phyloP scores from a whole-genome alignment of 2,113 vertebrate species.

The Sterrhoptilus dennistouni region DNA sequence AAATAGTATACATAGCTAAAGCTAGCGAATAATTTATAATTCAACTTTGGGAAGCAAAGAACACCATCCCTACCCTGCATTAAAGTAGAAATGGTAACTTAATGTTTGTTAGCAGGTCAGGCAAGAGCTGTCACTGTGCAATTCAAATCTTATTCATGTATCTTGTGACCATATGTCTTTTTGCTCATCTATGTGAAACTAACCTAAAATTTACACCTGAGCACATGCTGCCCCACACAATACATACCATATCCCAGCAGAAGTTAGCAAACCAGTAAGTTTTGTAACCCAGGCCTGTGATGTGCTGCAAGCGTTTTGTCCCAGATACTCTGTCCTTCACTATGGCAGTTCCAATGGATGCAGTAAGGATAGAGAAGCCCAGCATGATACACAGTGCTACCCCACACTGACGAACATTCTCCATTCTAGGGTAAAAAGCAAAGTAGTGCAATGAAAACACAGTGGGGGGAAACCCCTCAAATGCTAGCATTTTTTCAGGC shows the following conservation, averaged over 20 bases:
- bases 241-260: slow-evolving; percentile 75
- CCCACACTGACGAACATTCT: slow-evolving; percentile 76
- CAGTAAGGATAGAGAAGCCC: slow-evolving; percentile 72
- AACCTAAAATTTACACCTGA: background rate
- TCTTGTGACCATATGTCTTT: background rate
- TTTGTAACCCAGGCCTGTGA: slow-evolving; percentile 69
- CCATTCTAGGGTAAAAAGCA: slow-evolving; percentile 62
- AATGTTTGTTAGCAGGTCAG: background rate
- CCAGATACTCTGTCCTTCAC: slow-evolving; percentile 71
- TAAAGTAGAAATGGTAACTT: background rate
- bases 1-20: background rate
- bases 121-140: background rate
- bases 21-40: background rate
- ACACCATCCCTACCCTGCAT: too few relatives aligned
- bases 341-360: slow-evolving; percentile 56
- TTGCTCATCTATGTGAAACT: background rate
- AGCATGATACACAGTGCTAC: slow-evolving; percentile 76
- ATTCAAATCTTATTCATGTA: background rate
- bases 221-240: background rate
- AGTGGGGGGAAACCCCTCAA: fast-evolving
- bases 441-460: background rate
- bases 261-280: slow-evolving; percentile 76
- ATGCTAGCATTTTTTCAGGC: background rate
- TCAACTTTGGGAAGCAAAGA: background rate
- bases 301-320: slow-evolving; percentile 71